A percentile compares a stretch with the other conserved stretches of the same genome.
Evolutionary conservation across 2,113 vertebrate genomes (phyloP).

Genomic region (Myxocyprinus asiaticus): DNA sequence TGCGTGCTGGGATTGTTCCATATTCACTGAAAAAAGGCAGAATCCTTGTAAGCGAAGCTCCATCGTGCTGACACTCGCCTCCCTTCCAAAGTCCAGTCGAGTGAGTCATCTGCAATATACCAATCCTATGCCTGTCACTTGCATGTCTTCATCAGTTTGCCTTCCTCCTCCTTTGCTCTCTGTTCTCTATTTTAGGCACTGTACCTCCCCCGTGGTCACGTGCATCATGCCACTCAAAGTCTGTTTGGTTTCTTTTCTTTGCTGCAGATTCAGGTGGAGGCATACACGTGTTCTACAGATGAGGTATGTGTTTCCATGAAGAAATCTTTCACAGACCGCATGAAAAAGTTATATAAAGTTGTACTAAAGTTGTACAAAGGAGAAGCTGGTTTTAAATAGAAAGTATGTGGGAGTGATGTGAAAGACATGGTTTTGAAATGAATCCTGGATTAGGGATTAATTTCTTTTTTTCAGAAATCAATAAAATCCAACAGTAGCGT

Average conservation of each 20-base stretch:
- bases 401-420: neutral
- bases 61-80: constrained; percentile 49
- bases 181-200: constrained; percentile 5
- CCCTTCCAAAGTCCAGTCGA: constrained; percentile 60
- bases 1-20: constrained; percentile 63
- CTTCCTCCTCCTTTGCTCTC: constrained; percentile 26
- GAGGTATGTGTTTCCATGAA: no score
- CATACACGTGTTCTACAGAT: no score
- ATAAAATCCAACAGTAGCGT: constrained; percentile 11
- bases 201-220: neutral
- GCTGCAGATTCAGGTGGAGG: no score
- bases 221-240: neutral
- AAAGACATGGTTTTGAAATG: constrained; percentile 14
- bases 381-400: neutral
- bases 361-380: neutral
- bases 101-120: constrained; percentile 58
- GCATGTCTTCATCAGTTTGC: constrained; percentile 25
- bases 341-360: neutral
- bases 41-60: constrained; percentile 45
- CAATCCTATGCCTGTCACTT: constrained; percentile 62
- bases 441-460: constrained; percentile 48
- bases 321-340: no score
- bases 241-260: neutral
- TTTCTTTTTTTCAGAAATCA: constrained; percentile 38
- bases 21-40: constrained; percentile 65